These are phyloP conservation scores for Drosophila atroscutellata DNA, from an alignment of 2,888 invertebrate genomes.

Conservation along the genomic window DNA sequence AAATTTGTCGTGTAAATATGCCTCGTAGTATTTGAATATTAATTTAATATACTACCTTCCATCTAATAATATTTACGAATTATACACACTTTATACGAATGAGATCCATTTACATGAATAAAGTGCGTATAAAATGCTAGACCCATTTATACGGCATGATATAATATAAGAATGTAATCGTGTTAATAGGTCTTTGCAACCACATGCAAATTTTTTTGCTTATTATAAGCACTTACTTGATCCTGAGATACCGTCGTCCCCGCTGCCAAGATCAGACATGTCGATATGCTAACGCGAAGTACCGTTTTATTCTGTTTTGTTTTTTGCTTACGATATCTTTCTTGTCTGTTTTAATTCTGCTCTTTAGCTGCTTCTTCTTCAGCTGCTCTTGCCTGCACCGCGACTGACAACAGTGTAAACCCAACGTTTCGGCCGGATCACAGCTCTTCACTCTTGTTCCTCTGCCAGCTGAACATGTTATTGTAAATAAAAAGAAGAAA, in stretches of 20 bases:
- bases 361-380: background rate
- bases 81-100: background rate
- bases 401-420: constrained; percentile 29
- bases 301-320: background rate
- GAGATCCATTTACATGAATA: background rate
- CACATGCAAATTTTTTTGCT: background rate
- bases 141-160: background rate
- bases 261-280: constrained; percentile 93
- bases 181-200: background rate
- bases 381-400: constrained; percentile 10
- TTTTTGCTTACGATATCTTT: background rate
- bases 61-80: too few species aligned
- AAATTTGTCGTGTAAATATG: background rate
- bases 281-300: constrained; percentile 25
- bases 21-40: background rate
- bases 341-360: background rate
- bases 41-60: background rate
- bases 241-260: constrained; percentile 92
- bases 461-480: constrained; percentile 3
- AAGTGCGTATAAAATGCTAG: background rate
- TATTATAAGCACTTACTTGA: constrained; percentile 88
- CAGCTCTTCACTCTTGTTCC: constrained; percentile 26
- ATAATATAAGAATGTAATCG: background rate
- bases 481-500: background rate
- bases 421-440: constrained; percentile 26